Evolutionary conservation across 2,797 vertebrate genomes (phyloP), one percentile per base, ranked within the genome.

Genomic region (Melanotaenia nigrans): DNA sequence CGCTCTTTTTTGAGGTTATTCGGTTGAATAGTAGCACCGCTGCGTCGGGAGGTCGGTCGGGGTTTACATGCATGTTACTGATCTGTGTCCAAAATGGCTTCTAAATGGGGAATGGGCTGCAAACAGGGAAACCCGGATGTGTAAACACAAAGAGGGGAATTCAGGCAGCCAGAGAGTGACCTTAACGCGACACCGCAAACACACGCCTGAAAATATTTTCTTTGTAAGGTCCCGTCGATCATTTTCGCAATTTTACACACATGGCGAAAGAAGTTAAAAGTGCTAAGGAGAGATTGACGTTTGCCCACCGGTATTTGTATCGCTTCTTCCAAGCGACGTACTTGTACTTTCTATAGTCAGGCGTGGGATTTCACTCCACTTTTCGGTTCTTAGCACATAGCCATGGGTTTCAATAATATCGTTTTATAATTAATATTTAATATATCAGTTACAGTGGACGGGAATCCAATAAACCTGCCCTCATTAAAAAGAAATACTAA

Each of bases 31-130:
- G 84, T 81, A 79, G 89, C 88, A 82, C 66, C 88, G 81, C 88
- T 78, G 90, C 92, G 87, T 86, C 85, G 86, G 84, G 92, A 92
- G 93, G 91, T 89, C 89, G 91, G 84, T 89, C 75, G 85, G 88
- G 90, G 90, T 91, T 87, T 88, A 91, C 89, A 87, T 85, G 88
- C 85, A 90, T 92, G 93, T 94, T 93, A 83, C 94, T 95, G 94
- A 95, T 95, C 94, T 90, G 92, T 89, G 94, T 96, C 96, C 96
- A 97, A 97, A 96, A 97, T 97, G 96, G 96, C 96, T 96, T 90
- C 96, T 93, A 94, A 95, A 94, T 90, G 91, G 93, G 90, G 94
- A 89, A 91, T 87, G 92, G 93, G 92, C 90, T 94, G 94, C 92
- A 93, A 93, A 92, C 88, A 90, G 93, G 93, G 95, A 94, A 94